Base-by-base conservation (phyloP, 2,113 vertebrate genomes). In the Megaptera novaeangliae region DNA sequence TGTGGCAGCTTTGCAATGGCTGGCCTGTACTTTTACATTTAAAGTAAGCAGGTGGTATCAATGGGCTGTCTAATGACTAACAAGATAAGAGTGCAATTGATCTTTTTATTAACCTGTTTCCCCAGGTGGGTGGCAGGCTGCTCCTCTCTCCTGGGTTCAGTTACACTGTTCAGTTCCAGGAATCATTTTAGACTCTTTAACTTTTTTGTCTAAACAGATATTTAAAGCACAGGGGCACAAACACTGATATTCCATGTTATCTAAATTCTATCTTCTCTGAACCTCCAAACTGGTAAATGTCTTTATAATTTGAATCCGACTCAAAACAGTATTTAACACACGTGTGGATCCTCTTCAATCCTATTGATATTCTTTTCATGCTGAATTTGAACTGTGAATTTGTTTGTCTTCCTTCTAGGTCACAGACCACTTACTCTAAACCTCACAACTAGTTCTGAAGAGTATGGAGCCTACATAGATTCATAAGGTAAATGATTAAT, bases 401-500 rank as follows among this genome's bases (percentile, higher is more conserved):
- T n/a, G 14, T 96, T 81, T 96, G 52, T 97, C 49, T 97, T 97
- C 14, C 68, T 96, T 98, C 27, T 93, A 99, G 98, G 92, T 97
- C 36, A 29, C 91, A 87, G 57, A 20, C 71, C 87, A 64, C 64
- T 94, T 55, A 77, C 71, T 88, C 85, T 96, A 88, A 96, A 96
- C n/a, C 72, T 75, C 78, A 92, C 61, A 66, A 34, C 46, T 95
- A 90, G 57, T 92, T 94, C 83, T 93, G 96, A 91, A 52, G 91
- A 98, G 11, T 46, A 97, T 98, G 98, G 97, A 82, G 72, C 81
- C 81, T 88, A 82, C 82, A 66, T 97, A 88, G 88, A 61, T 55
- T 94, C 87, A n/a, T 64, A 96, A 64, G 95, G 97, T 98, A 98
- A 98, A 93, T 94, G 88, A 97, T 44, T 31, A 3, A 0, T 88